These are phyloP conservation scores for Eulithis prunata DNA, from an alignment of 2,888 invertebrate species.

Conservation along the genomic window DNA sequence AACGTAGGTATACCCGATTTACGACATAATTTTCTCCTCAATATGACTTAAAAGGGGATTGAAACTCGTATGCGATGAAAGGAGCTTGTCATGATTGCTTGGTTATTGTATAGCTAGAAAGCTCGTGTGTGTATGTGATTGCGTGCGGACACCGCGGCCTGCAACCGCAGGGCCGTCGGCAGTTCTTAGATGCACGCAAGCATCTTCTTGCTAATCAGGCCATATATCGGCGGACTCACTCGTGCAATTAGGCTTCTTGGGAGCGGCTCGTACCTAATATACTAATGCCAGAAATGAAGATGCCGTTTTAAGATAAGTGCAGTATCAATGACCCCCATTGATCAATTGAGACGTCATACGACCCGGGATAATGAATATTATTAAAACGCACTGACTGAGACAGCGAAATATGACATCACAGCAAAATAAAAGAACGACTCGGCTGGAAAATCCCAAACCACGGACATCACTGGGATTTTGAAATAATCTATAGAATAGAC, in stretches of 20 bases:
- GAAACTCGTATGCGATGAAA: slow-evolving; percentile 35
- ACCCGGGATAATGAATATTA: neutral
- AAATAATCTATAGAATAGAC: slow-evolving; percentile 12
- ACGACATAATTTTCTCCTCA: slow-evolving; percentile 52
- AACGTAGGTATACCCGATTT: slow-evolving; percentile 56
- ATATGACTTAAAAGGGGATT: slow-evolving; percentile 39
- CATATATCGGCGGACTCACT: slow-evolving; percentile 68
- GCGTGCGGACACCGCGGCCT: slow-evolving; percentile 58
- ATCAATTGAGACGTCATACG: slow-evolving; percentile 1
- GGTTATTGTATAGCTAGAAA: slow-evolving; percentile 47
- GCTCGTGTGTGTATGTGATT: slow-evolving; percentile 61
- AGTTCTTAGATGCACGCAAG: slow-evolving; percentile 70
- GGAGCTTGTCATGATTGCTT: slow-evolving; percentile 21
- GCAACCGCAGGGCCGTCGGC: slow-evolving; percentile 54
- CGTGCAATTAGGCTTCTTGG: slow-evolving; percentile 73
- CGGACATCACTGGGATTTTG: slow-evolving; percentile 12
- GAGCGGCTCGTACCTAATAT: slow-evolving; percentile 52
- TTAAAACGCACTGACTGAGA: slow-evolving; percentile 6
- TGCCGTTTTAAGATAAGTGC: slow-evolving; percentile 27
- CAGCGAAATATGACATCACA: slow-evolving; percentile 27
- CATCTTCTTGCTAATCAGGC: slow-evolving; percentile 74
- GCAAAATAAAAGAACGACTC: slow-evolving; percentile 22
- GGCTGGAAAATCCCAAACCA: slow-evolving; percentile 34
- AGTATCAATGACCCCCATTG: slow-evolving; percentile 17
- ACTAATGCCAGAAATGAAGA: slow-evolving; percentile 50